Evolutionary conservation across 2,113 vertebrate genomes (phyloP).

Genomic region (Addax nasomaculatus): DNA sequence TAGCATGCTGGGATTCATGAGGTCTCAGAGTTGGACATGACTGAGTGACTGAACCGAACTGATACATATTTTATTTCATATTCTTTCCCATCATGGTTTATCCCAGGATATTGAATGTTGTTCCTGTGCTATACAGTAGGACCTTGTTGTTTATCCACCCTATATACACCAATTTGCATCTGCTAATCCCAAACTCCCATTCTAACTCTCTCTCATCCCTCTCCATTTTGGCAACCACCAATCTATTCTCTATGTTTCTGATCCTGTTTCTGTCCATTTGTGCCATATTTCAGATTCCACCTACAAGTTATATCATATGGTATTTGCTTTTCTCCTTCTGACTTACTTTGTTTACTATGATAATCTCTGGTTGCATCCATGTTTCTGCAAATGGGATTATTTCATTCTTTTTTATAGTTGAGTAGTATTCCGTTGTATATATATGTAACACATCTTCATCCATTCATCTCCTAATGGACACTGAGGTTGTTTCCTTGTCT

Average conservation of each 20-base stretch:
- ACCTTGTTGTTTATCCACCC: background rate
- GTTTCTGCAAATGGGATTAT: background rate
- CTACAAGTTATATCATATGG: background rate
- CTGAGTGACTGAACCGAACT: no score
- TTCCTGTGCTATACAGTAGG: background rate
- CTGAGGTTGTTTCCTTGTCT: background rate
- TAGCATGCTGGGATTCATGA: no score
- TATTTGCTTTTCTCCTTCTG: background rate
- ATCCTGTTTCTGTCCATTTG: background rate
- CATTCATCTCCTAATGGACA: background rate
- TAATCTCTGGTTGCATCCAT: background rate
- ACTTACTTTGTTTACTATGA: background rate
- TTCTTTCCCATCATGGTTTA: background rate
- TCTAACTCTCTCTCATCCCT: background rate
- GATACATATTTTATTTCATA: background rate
- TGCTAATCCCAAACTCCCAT: background rate
- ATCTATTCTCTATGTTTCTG: background rate
- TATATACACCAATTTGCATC: background rate
- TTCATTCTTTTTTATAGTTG: background rate
- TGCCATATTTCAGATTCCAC: background rate
- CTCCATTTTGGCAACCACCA: background rate
- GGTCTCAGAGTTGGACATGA: rapidly evolving
- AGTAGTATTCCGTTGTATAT: background rate
- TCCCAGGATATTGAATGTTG: background rate
- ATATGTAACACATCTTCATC: background rate